Base-by-base conservation (phyloP, 2,797 vertebrate genomes). In the Pseudopleuronectes americanus region DNA sequence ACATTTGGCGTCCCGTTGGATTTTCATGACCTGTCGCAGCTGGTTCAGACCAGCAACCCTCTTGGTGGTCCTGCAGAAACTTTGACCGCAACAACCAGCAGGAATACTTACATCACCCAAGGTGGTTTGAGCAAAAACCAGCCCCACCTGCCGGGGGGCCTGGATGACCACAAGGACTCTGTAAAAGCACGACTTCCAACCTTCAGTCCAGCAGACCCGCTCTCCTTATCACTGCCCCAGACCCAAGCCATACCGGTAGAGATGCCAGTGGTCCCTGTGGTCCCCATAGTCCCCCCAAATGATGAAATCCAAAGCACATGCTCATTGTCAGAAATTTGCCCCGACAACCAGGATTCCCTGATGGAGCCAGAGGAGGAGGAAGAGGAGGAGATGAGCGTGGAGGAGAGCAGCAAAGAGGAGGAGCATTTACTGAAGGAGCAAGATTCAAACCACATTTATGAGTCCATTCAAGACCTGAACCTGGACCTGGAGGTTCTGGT, bases 381-480 rank as follows among this genome's bases (percentile, higher is more conserved):
- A 6, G 56, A 59, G 36, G 75, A 79, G 38, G 79, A 68, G 60
- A 41, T 24, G 4, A 80, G 49, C 1, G 9, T 8, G 7, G 79
- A 71, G 36, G 65, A 80, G 13, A 66, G 55, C 1, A 1, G 1
- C 0, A 43, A 68, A 0, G 71, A 84, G 60, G 69, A 73, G 36
- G 51, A 65, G n/a, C 68, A 67, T 1, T 61, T 75, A 5, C 17
- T 6, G 0, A 86, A 74, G 19, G 90, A 83, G 3, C 82, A 81
- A 21, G 80, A 92, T 4, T 89, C 90, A 0, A 89, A 91, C 61
- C 93, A 95, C 79, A 94, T 95, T 80, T 95, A 95, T 8, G 94
- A 95, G 76, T 92, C 94, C 43, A 95, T 95, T 67, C 86, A 84
- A 68, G 94, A 95, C 80, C 88, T 94, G 49, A 90, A 93, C 70